phyloP scores from a whole-genome alignment of 2,113 vertebrate species.

The Myrmophylax atrothorax region DNA sequence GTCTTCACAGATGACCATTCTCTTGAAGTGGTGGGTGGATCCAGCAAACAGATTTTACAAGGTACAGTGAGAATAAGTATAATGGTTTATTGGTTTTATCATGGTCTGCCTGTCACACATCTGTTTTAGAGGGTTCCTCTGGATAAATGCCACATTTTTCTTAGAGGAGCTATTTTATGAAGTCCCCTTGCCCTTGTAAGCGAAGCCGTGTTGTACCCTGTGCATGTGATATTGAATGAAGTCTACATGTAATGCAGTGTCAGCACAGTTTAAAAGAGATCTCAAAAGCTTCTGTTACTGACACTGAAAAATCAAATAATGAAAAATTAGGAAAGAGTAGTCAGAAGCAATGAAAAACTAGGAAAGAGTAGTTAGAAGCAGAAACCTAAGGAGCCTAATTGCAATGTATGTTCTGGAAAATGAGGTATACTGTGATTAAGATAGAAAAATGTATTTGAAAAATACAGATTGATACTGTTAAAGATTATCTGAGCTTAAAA shows the following conservation, averaged over 20 bases:
- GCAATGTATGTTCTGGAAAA: neutral
- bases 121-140: neutral
- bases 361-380: neutral
- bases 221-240: neutral
- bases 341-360: neutral
- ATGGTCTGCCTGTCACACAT: neutral
- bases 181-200: neutral
- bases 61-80: slow-evolving; percentile 72
- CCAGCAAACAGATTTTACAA: slow-evolving; percentile 96
- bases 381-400: neutral
- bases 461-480: neutral
- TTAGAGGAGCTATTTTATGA: neutral
- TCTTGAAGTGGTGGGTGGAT: slow-evolving; percentile 76
- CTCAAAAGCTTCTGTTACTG: neutral
- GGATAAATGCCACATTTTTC: neutral
- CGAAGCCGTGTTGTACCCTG: neutral
- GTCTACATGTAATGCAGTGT: neutral
- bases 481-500: neutral
- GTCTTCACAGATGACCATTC: slow-evolving; percentile 81
- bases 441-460: neutral
- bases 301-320: neutral
- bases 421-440: neutral
- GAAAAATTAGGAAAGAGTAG: no score
- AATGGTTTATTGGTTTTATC: neutral
- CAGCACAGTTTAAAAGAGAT: neutral